A percentile compares a stretch with the other conserved stretches of the same genome.
phyloP scores from a whole-genome alignment of 2,888 invertebrate species.

The Allacma fusca region DNA sequence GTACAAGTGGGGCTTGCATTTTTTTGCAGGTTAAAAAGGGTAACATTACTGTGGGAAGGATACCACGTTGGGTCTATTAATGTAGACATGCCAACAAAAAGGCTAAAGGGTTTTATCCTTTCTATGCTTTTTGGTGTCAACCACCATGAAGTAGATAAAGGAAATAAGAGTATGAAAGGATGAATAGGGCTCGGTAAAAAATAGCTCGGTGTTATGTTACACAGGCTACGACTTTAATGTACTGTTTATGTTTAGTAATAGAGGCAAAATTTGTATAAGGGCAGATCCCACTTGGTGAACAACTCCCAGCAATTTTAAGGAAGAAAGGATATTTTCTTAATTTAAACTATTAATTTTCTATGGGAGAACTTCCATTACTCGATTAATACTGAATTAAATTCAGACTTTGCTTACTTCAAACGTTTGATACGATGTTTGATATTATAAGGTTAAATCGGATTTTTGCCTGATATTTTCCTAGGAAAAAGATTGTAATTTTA shows the following conservation, averaged over 20 bases:
- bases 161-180: conserved; percentile 6
- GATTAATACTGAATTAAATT: no score
- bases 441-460: no score
- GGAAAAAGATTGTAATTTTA: no score
- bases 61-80: not conserved
- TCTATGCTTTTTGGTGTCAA: not conserved
- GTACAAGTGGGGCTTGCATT: no score
- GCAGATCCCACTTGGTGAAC: no score
- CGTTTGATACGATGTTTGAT: no score
- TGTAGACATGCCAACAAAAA: not conserved
- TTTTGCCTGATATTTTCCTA: no score
- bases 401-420: no score
- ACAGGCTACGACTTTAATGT: not conserved
- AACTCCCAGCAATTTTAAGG: no score
- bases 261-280: not conserved
- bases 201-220: not conserved
- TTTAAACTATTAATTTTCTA: no score
- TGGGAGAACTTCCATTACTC: no score
- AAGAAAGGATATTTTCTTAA: no score
- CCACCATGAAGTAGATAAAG: not conserved
- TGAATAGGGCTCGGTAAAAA: conserved; percentile 1
- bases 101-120: not conserved
- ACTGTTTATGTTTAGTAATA: not conserved
- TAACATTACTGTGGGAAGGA: not conserved
- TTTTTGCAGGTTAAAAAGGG: conserved; percentile 19